Conservation (phyloP, 2,888 invertebrate genomes). For the Philhelius pedissequus region DNA sequence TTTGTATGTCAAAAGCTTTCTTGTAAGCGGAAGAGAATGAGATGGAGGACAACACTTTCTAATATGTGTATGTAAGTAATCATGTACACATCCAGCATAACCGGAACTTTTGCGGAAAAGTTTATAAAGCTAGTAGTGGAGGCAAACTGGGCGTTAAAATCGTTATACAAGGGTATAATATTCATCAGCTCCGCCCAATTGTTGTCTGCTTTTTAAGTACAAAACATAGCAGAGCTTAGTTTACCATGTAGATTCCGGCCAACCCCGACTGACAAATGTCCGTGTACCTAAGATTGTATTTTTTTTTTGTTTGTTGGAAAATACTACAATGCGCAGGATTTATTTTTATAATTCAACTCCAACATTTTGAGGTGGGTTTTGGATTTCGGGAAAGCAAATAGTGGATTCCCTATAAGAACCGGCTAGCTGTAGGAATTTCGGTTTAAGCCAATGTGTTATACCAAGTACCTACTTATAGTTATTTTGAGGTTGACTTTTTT, state of each 20-base stretch:
- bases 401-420: slow-evolving; percentile 16
- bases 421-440: not conserved
- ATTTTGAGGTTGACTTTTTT: not conserved
- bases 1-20: slow-evolving; percentile 71
- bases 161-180: slow-evolving; percentile 68
- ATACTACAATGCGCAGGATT: slow-evolving; percentile 57
- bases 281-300: slow-evolving; percentile 34
- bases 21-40: slow-evolving; percentile 44
- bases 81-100: slow-evolving; percentile 25
- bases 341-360: slow-evolving; percentile 22
- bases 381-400: slow-evolving; percentile 12
- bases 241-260: slow-evolving; percentile 71
- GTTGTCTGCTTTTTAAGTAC: slow-evolving; percentile 71
- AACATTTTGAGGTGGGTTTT: slow-evolving; percentile 40
- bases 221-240: slow-evolving; percentile 71
- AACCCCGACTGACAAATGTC: slow-evolving; percentile 56
- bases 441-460: slow-evolving; percentile 41
- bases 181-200: slow-evolving; percentile 77
- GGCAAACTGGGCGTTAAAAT: slow-evolving; percentile 65
- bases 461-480: not conserved
- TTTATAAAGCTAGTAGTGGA: slow-evolving; percentile 41
- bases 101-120: slow-evolving; percentile 41
- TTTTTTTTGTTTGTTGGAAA: slow-evolving; percentile 27
- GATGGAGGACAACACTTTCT: slow-evolving; percentile 1
- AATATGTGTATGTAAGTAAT: slow-evolving; percentile 15